Base-by-base conservation (phyloP, 2,113 vertebrate species). In the Pseudois nayaur region DNA sequence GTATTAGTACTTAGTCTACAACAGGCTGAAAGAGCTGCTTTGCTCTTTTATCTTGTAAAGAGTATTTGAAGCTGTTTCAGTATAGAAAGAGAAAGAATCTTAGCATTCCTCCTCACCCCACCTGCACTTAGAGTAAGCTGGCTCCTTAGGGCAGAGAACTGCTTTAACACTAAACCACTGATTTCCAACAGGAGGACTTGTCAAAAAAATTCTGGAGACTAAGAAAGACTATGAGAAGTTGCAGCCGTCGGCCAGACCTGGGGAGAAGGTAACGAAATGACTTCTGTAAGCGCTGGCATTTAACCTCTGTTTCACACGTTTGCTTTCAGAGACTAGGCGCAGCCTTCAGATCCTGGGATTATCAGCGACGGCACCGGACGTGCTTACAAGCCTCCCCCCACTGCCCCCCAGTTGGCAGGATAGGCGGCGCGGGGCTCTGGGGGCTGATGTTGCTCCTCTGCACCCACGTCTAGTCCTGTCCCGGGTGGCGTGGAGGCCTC, bases 181-280 rank as follows among this genome's bases (percentile, higher is more conserved):
- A 0, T 97, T 98, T 98, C 90, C 79, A 60, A 98, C 98, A 99
- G 99, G 99, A 97, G 99, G 99, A 33, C 99, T 99, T 36, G 99
- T 99, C 87, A 99, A 99, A 98, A 99, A 99, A 97, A 99, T 99
- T 97, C 98, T 99, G 64, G 99, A 99, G 98, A 99, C 99, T 6
- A 99, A 99, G 98, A 99, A 99, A 94, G 99, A 99, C 96, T 99
- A 99, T 78, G 99, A 99, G 97, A 98, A 98, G 0, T 98, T 99
- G 9, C 98, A 99, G 19, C 98, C 97, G 54, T 97, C 98, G 5
- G 87, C 98, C 16, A 99, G 98, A 96, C 87, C 97, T 1, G 98
- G 99, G 98, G 99, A 99, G 33, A 99, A 98, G 99, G 99, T 99
- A 99, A 98, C 16, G 36, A 82, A 27, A 13, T 10, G 78, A 9